Evolutionary conservation across 2,113 vertebrate species (phyloP).

Genomic region (Onychorhynchus coronatus): DNA sequence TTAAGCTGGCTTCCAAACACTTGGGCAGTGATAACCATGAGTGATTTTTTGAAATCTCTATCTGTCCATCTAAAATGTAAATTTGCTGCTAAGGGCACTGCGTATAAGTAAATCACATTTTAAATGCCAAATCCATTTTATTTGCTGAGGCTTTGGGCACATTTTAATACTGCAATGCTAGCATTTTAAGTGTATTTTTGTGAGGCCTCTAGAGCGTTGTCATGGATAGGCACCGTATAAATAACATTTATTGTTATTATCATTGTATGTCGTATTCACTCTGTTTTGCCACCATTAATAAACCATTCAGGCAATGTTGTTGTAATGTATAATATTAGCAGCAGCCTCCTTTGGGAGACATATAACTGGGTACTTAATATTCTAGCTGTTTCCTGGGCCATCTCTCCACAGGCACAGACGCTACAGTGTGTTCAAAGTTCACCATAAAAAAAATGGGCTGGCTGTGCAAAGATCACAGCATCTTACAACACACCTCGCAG

Average conservation of each 20-base stretch:
- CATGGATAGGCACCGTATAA: conserved; percentile 66
- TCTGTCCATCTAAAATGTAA: conserved; percentile 11
- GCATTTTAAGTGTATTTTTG: conserved; percentile 69
- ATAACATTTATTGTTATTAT: conserved; percentile 81
- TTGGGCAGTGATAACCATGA: not conserved
- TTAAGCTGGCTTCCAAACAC: not conserved
- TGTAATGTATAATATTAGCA: conserved; percentile 75
- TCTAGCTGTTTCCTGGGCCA: conserved; percentile 62
- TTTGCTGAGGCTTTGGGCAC: conserved; percentile 2
- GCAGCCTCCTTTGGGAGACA: conserved; percentile 66
- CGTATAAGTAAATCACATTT: not conserved
- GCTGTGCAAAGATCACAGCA: conserved; percentile 28
- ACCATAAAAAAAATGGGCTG: not conserved
- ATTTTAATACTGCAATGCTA: conserved; percentile 59
- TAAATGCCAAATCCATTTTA: conserved; percentile 27
- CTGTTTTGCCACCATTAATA: conserved; percentile 79
- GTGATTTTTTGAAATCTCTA: not conserved
- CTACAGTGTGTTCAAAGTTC: conserved; percentile 58
- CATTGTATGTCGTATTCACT: conserved; percentile 76
- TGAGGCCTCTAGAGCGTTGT: conserved; percentile 64
- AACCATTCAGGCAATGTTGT: conserved; percentile 77
- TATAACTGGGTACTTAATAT: conserved; percentile 72
- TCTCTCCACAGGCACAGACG: conserved; percentile 14
- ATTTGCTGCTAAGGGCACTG: not conserved
- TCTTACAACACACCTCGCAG: not conserved